Conservation (phyloP, 2,797 vertebrate genomes). For the Enteromius unitaeniatus region DNA sequence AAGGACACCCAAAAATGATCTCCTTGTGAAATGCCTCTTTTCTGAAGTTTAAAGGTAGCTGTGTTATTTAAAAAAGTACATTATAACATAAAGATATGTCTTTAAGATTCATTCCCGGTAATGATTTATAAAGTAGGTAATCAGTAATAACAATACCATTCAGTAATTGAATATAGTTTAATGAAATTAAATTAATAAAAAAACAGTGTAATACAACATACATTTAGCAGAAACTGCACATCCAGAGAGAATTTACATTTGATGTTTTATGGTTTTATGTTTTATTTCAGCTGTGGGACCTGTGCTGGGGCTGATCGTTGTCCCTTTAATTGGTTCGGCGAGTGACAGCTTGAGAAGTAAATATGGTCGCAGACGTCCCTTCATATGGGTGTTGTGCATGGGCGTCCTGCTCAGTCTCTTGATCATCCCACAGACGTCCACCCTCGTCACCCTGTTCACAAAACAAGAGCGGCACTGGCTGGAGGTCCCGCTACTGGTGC, state of each 20-base stretch:
- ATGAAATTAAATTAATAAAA: not conserved
- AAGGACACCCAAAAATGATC: not conserved
- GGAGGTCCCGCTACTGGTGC: conserved; percentile 81
- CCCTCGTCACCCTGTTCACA: conserved; percentile 72
- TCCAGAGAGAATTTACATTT: not conserved
- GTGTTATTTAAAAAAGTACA: not conserved
- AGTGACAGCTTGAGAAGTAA: conserved; percentile 84
- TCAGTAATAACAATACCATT: not conserved
- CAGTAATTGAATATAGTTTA: not conserved
- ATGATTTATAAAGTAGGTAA: not conserved
- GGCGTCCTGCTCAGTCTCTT: conserved; percentile 84
- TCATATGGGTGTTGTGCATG: conserved; percentile 85
- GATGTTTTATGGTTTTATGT: conserved; percentile 35
- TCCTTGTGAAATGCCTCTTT: not conserved
- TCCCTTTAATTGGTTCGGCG: conserved; percentile 82
- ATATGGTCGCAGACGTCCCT: conserved; percentile 84
- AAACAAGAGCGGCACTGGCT: conserved; percentile 61
- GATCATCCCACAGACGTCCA: conserved; percentile 78
- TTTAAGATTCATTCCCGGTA: not conserved
- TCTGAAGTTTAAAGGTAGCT: not conserved
- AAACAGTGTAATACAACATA: not conserved
- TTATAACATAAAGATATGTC: not conserved
- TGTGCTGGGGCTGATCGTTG: conserved; percentile 81
- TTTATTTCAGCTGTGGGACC: conserved; percentile 80
- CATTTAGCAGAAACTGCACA: not conserved